phyloP scores from a whole-genome alignment of 2,113 vertebrate species.

The Cercopithecus mona region DNA sequence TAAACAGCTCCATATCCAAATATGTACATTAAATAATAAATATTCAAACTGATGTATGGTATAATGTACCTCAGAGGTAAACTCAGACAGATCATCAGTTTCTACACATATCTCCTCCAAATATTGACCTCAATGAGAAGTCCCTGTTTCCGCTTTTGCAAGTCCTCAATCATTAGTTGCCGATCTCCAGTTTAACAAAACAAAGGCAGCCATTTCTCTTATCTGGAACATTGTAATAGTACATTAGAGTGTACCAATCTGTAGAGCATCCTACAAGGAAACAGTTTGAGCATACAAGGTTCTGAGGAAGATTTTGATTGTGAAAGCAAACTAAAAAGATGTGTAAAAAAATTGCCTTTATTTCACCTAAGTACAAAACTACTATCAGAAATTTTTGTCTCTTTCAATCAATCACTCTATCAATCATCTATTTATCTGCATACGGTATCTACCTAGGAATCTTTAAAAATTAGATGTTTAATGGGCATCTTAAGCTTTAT shows the following conservation, averaged over 20 bases:
- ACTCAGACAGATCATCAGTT: neutral
- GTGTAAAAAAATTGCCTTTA: neutral
- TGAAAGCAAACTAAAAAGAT: neutral
- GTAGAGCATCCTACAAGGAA: neutral
- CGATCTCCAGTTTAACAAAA: neutral
- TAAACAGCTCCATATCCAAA: neutral
- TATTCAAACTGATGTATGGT: neutral
- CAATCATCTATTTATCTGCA: neutral
- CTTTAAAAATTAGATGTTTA: neutral
- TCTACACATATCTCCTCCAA: neutral
- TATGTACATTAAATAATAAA: neutral
- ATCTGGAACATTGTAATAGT: neutral
- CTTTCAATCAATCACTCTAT: neutral
- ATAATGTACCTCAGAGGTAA: neutral
- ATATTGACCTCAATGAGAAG: neutral
- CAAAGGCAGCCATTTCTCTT: neutral
- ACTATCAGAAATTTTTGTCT: neutral
- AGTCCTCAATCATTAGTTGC: neutral
- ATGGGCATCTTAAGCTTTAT: neutral
- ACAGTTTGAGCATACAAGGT: neutral
- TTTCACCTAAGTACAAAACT: neutral
- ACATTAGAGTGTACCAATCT: neutral
- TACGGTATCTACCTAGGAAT: neutral
- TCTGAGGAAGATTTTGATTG: neutral
- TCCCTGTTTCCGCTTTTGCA: neutral